Evolutionary conservation across 2,888 invertebrate genomes (phyloP).

Genomic region (Hydraecia micacea): DNA sequence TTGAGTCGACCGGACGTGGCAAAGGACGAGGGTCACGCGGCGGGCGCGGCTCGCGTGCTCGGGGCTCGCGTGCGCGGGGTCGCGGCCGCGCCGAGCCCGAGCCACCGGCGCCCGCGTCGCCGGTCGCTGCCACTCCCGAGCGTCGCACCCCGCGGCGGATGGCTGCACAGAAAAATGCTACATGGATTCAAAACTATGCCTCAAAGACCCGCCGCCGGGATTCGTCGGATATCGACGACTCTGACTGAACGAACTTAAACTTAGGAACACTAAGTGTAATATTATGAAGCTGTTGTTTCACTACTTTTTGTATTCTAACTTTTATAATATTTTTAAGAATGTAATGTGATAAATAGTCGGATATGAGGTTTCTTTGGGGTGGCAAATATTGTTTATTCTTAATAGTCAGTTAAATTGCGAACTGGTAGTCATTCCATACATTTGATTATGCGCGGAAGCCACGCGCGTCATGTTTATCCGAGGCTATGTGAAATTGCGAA

Average conservation of each 20-base stretch:
- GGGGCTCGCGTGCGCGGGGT: slow-evolving; percentile 55
- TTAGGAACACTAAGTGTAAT: not conserved
- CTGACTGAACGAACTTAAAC: slow-evolving; percentile 72
- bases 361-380: slow-evolving; percentile 9
- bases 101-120: slow-evolving; percentile 63
- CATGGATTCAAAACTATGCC: slow-evolving; percentile 81
- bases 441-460: too few species aligned
- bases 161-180: slow-evolving; percentile 80
- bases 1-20: slow-evolving; percentile 57
- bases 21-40: slow-evolving; percentile 65
- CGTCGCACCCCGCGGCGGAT: slow-evolving; percentile 84
- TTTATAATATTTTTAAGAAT: slow-evolving; percentile 19
- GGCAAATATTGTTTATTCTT: not conserved
- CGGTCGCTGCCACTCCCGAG: slow-evolving; percentile 73
- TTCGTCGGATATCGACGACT: slow-evolving; percentile 83
- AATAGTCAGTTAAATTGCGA: not conserved
- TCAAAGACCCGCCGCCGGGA: slow-evolving; percentile 73
- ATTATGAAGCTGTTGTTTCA: slow-evolving; percentile 1
- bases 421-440: not conserved
- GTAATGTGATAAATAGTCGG: slow-evolving; percentile 7
- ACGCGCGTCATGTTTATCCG: not conserved
- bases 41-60: slow-evolving; percentile 49
- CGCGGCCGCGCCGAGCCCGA: slow-evolving; percentile 65
- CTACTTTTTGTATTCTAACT: slow-evolving; percentile 16
- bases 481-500: too few species aligned